Percentiles rank a stretch among this genome's conserved stretches.
Conservation (phyloP, 2,113 vertebrate genomes). For the Alces alces region DNA sequence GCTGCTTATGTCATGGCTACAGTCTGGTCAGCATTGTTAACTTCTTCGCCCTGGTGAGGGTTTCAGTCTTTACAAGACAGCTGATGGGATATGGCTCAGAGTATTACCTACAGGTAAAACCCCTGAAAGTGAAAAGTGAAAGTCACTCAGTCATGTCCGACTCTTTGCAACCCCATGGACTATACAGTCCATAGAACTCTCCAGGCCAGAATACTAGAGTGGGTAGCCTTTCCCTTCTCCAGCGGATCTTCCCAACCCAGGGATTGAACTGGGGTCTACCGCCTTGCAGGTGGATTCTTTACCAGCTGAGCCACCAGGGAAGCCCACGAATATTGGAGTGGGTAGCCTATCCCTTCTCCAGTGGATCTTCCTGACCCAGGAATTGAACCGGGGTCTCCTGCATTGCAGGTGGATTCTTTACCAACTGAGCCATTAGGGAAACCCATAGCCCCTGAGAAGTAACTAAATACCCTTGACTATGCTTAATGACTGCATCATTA, state of each 20-base stretch:
- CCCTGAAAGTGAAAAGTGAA: neutral
- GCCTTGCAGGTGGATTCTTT: neutral
- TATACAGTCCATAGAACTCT: neutral
- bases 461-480: neutral
- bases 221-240: neutral
- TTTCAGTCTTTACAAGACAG: neutral
- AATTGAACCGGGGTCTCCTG: rapidly evolving
- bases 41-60: neutral
- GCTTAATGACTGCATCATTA: neutral
- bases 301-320: neutral
- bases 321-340: neutral
- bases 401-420: neutral
- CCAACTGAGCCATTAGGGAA: neutral
- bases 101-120: neutral
- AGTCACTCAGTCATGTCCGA: neutral
- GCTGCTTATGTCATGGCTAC: neutral
- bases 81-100: neutral
- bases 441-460: neutral
- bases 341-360: neutral
- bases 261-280: neutral
- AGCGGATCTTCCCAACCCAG: neutral
- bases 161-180: neutral
- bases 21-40: neutral
- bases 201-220: neutral
- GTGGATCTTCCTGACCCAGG: rapidly evolving